Evolutionary conservation across 1,140 invertebrate genomes (phyloP).

Genomic region (Drosophila mauritiana): DNA sequence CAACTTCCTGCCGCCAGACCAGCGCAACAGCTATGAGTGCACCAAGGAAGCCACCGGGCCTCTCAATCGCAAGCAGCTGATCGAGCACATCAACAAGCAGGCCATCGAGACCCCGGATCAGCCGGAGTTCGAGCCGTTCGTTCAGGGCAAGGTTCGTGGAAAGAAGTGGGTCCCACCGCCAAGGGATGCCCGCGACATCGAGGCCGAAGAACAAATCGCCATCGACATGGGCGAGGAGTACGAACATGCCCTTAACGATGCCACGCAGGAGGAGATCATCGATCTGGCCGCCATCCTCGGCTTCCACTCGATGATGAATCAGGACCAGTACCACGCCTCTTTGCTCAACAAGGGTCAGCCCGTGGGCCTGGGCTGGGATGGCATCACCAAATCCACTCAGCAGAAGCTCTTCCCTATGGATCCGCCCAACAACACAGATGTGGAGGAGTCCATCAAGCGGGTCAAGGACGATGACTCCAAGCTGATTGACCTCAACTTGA

Average conservation of each 20-base stretch:
- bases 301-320: slow-evolving; percentile 99
- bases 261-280: slow-evolving; percentile 99
- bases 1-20: slow-evolving; percentile 96
- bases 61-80: slow-evolving; percentile 97
- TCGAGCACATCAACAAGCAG: slow-evolving; percentile 99
- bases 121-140: slow-evolving; percentile 97
- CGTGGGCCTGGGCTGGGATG: slow-evolving; percentile 94
- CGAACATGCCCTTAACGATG: slow-evolving; percentile 94
- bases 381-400: slow-evolving; percentile 96
- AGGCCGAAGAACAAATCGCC: slow-evolving; percentile 95
- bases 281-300: slow-evolving; percentile 99
- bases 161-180: slow-evolving; percentile 97
- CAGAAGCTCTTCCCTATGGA: slow-evolving; percentile 95
- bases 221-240: slow-evolving; percentile 98
- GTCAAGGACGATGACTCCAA: slow-evolving; percentile 95
- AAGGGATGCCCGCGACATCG: slow-evolving; percentile 91
- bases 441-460: slow-evolving; percentile 95
- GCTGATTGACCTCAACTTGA: slow-evolving; percentile 96
- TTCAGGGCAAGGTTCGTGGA: slow-evolving; percentile 94
- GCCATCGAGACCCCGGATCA: slow-evolving; percentile 98
- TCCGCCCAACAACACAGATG: slow-evolving; percentile 97
- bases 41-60: slow-evolving; percentile 97
- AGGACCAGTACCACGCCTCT: slow-evolving; percentile 99
- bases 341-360: slow-evolving; percentile 95
- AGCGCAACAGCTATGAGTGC: slow-evolving; percentile 98